Conservation (phyloP, 64 coral and sea anemone species). For the Montipora foliosa region DNA sequence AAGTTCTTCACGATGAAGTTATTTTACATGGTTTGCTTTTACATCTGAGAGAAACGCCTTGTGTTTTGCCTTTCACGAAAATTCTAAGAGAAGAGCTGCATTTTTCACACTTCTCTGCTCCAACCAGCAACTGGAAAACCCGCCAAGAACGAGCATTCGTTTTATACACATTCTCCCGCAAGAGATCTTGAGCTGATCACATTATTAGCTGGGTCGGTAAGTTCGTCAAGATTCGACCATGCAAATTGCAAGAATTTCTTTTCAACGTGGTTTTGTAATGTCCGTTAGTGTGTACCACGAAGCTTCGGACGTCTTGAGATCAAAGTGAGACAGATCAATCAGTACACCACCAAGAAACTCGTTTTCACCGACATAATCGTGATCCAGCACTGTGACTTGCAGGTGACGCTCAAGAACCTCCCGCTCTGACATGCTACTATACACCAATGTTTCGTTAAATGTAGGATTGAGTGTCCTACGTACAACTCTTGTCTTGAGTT, state of each 20-base stretch:
- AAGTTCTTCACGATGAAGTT: no score
- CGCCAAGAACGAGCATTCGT: no score
- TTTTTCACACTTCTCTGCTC: no score
- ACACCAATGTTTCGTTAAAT: constrained; percentile 93
- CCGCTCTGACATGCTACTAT: constrained; percentile 42
- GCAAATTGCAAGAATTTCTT: background rate
- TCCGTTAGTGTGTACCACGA: constrained; percentile 84
- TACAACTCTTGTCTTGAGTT: constrained; percentile 95
- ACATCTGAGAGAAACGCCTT: no score
- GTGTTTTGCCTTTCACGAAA: no score
- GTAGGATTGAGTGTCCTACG: constrained; percentile 87
- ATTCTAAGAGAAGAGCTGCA: no score
- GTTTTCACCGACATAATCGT: constrained; percentile 92
- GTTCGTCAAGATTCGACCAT: no score
- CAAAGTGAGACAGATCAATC: constrained; percentile 79
- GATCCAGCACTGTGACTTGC: constrained; percentile 96
- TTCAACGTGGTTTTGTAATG: constrained; percentile 60
- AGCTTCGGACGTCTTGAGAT: constrained; percentile 57
- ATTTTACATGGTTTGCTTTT: no score
- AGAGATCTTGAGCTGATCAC: no score
- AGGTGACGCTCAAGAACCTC: constrained; percentile 66
- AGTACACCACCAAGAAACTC: constrained; percentile 95
- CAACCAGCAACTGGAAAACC: no score
- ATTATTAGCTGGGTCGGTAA: no score
- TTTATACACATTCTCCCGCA: no score